Evolutionary conservation across 2,888 invertebrate species (phyloP), one percentile per base, ranked within the genome.

Genomic region (Heteromyza rotundicornis): DNA sequence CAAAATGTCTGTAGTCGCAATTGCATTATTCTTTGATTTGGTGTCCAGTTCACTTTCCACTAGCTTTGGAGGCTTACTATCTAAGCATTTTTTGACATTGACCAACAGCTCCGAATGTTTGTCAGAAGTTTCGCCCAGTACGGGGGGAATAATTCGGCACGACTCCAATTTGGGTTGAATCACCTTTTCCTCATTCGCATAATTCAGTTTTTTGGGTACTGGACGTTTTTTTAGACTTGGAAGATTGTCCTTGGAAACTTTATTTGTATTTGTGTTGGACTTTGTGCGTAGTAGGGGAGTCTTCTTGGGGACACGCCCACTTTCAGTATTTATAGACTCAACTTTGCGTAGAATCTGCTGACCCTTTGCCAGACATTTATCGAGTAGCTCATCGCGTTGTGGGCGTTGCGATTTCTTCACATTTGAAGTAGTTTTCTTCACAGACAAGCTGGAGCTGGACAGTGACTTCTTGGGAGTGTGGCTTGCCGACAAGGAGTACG

Each of bases 321-420:
- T 27, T 23, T 63, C 62, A 1, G 67, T 52, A 57, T 71, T 80
- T 14, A 82, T 65, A 2, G 71, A 77, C 68, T 83, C 82, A 47
- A 80, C 82, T 70, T 81, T 80, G 12, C 79, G 75, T 35, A 83
- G 64, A 54, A 82, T 77, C 35, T 80, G 77, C 19, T 82, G 82
- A 22, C 82, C 82, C 61, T 83, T 83, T 64, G 81, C 81, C 35
- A 82, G 67, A 53, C 82, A 82, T 68, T 82, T 82, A 56, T 82
- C 79, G 35, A 82, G 68, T 20, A 83, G 64, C 36, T 80, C 74
- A 68, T 82, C 82, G 66, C 76, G 76, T 56, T 69, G 72, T 27
- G 72, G 66, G 8, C 64, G 65, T 32, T 64, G 58, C n/a, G 40
- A n/a, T 17, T 40, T n/a, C 12, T 44, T 17, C 24, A 24, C 17